Base-by-base conservation (phyloP, 2,113 vertebrate species). In the Bufo bufo region DNA sequence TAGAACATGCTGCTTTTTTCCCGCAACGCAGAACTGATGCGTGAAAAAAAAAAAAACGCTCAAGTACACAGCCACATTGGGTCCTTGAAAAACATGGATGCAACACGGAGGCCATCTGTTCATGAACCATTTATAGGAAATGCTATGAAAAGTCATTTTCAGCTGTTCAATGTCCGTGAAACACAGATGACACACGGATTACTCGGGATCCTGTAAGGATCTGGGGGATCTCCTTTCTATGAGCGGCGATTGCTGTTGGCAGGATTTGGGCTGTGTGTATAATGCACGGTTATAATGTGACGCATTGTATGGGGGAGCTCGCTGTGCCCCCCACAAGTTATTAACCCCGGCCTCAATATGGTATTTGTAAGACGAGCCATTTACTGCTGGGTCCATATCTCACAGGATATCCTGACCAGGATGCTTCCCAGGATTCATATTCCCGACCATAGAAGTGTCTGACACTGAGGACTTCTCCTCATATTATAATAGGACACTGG, bases 401-500 rank as follows among this genome's bases (percentile, higher is more conserved):
- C 23, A 49, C 81, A 69, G 63, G 81, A 83, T 83, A 83, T 83
- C 81, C 81, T 83, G 61, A 16, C n/a, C 13, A 54, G 78, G 77
- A 33, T n/a, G 2, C 50, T 56, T 1, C 1, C 13, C 12, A 80
- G 52, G 13, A 80, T 59, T 79, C 54, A 59, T 43, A 80, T 80
- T 23, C 77, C 16, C 54, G 6, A 43, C 20, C 20, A 12, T 33
- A 56, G 69, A 58, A 33, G 52, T 14, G 20, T 56, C 8, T 23
- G n/a, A 80, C 23, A 33, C 3, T 23, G 77, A 14, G 0, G 23
- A 12, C 43, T 14, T 14, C 12, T 45, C 23, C 8, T 72, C 33
- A 16, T 13, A 0, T 47, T 12, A 47, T 74, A 47, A 17, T 2
- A 47, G 14, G 4, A 74, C 2, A 14, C 7, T 33, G 33, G 33